Base-by-base conservation (phyloP, 2,113 vertebrate genomes). In the Perognathus longimembris region DNA sequence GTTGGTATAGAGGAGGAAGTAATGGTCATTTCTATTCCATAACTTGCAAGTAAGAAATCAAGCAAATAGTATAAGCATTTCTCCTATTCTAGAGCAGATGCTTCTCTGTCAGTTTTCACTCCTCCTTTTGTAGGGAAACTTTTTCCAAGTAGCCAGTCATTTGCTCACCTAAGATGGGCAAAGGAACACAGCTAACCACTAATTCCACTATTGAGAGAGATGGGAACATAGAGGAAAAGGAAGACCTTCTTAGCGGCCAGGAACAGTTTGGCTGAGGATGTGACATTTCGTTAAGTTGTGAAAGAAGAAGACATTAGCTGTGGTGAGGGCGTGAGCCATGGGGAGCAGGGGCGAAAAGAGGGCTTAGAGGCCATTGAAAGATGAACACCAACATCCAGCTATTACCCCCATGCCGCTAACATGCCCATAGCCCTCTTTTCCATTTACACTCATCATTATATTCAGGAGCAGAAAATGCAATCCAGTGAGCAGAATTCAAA, bases 251-350 rank as follows among this genome's bases (percentile, higher is more conserved):
- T 32, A n/a, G 17, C 26, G 45, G 40, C 28, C 71, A 86, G 36
- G 3, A 14, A 71, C n/a, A 18, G 30, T 77, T 86, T 89, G 42
- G 15, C 45, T 45, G 34, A 63, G 1, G 14, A 57, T 28, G 5
- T 75, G n/a, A 69, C 28, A 73, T 59, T 64, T 26, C 69, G 22
- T 8, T 4, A 45, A 63, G 34, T 20, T 90, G 5, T 83, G 45
- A 63, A 79, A 90, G 32, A 45, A 90, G 32, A 45, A 26, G 11
- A 5, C 34, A 24, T 66, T 36, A 61, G 66, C 32, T 45, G 5
- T 9, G 26, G 1, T 21, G 32, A 21, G 21, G 32, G 6, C 24
- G 8, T 0, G 22, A 38, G 14, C 1, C 6, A 4, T 0, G 24
- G 40, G 63, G n/a, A 64, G 4, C 9, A 57, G 15, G 32, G n/a